phyloP scores from a whole-genome alignment of 2,888 invertebrate genomes.

The Heliconius ismenius region DNA sequence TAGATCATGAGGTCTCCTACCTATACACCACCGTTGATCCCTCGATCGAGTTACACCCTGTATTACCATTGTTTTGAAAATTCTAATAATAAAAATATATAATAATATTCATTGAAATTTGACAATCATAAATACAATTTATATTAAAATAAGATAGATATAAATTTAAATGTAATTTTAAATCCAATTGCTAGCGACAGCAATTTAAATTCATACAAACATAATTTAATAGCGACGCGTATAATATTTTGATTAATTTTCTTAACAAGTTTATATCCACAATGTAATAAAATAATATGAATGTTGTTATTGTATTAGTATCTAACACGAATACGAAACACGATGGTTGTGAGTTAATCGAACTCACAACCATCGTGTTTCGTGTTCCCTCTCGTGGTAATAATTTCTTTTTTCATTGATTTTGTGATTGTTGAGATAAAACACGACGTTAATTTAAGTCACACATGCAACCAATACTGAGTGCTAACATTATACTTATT shows the following conservation, averaged over 20 bases:
- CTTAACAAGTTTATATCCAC: neutral
- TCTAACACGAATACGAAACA: no score
- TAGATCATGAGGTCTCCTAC: no score
- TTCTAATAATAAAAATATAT: neutral
- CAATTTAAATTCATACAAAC: conserved; percentile 11
- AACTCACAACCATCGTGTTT: no score
- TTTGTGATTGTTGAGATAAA: neutral
- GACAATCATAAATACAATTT: conserved; percentile 4
- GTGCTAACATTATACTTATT: no score
- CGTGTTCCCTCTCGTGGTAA: neutral
- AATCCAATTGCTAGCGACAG: neutral
- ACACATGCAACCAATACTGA: no score
- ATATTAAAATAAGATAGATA: conserved; percentile 14
- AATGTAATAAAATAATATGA: neutral
- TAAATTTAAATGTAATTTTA: conserved; percentile 2
- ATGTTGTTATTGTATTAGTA: neutral
- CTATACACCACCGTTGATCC: no score
- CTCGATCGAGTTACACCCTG: no score
- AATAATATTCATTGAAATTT: neutral
- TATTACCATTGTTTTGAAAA: neutral
- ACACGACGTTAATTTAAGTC: neutral
- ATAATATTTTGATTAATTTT: conserved; percentile 2
- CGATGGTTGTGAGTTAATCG: neutral
- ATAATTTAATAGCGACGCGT: neutral
- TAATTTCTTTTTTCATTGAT: neutral